Evolutionary conservation across 35 echinoderm and acorn worm species (phyloP), one percentile per base, ranked within the genome.

Genomic region (Holothuria glaberrima): DNA sequence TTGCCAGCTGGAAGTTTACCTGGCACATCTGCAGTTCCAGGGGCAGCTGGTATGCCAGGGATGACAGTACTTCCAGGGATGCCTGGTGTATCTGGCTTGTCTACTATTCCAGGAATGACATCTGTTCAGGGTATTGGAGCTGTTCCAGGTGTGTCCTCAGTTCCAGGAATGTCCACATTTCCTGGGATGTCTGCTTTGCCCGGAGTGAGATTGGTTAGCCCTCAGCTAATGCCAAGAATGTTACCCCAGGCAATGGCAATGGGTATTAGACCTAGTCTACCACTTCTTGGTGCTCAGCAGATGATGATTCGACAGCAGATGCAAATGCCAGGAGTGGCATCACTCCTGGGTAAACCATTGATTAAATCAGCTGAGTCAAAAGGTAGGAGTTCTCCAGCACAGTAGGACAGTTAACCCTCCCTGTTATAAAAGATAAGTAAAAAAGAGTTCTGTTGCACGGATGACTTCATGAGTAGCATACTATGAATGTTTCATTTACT

Each of bases 321-420:
- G 44, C 82, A 25, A 24, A 30, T 31, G 45, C 83, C 83, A 30
- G 59, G 62, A 19, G 83, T 82, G 30, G 83, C 83, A 31, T 86
- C 83, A 10, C 83, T 86, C 12, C 62, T 86, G 33, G 83, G 83
- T 30, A 86, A 86, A 44, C 83, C 83, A 31, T 59, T 86, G 32
- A 86, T 86, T 30, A 86, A 86, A 36, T 86, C 83, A 19, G 83
- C 59, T 13, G 83, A 86, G 25, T 18, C 78, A 48, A 68, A 54
- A 34, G 83, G 59, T 12, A 54, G 50, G 50, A 54, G 50, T 17
- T 86, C 83, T 19, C 58, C 83, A 60, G 48, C 79, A 50, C 48
- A 20, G 58, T 82, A 82, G 24, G 18, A 56, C 48, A 16, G 50
- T 54, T 9, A 0, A 54, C 16, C 10, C 10, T 54, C 44, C 44